These are phyloP conservation scores for Drosophila sucinea DNA, from an alignment of 1,140 invertebrate genomes.

Conservation along the genomic window DNA sequence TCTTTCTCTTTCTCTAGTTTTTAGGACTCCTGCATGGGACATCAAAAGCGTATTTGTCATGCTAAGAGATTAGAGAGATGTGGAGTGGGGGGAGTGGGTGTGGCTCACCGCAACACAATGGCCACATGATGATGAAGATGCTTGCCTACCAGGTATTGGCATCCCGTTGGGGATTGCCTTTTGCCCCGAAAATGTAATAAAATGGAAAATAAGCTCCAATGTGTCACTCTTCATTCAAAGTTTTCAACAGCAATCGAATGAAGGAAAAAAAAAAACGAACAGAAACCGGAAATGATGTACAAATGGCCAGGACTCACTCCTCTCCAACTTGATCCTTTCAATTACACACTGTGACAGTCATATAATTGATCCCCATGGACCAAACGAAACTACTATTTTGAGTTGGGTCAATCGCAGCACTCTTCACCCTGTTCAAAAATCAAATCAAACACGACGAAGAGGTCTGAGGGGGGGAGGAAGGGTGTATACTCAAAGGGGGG, in stretches of 20 bases:
- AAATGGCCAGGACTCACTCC: conserved; percentile 26
- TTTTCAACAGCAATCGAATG: conserved; percentile 73
- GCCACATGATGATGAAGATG: conserved; percentile 67
- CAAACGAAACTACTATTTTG: conserved; percentile 64
- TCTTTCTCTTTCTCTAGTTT: conserved; percentile 13
- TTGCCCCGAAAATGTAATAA: conserved; percentile 53
- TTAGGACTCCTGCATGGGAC: conserved; percentile 59
- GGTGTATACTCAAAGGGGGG: not conserved
- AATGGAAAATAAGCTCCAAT: conserved; percentile 72
- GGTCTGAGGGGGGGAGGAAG: conserved; percentile 26
- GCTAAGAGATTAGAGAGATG: conserved; percentile 55
- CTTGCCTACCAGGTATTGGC: conserved; percentile 36
- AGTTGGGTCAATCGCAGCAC: conserved; percentile 69
- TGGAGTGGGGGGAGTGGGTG: not conserved
- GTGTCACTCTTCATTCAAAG: conserved; percentile 70
- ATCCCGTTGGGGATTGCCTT: conserved; percentile 21
- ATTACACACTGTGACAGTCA: conserved; percentile 79
- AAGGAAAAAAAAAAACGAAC: not conserved
- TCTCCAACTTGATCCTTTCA: conserved; percentile 69
- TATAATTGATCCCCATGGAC: conserved; percentile 79
- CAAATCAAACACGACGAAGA: conserved; percentile 56
- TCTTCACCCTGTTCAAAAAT: conserved; percentile 34
- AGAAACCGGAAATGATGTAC: conserved; percentile 49
- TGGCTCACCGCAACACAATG: conserved; percentile 54
- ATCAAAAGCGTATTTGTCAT: conserved; percentile 79